A percentile compares a stretch with the other conserved stretches of the same genome.
These are phyloP conservation scores for Rhodeus uyekii DNA, from an alignment of 2,797 vertebrate species.

Conservation along the genomic window DNA sequence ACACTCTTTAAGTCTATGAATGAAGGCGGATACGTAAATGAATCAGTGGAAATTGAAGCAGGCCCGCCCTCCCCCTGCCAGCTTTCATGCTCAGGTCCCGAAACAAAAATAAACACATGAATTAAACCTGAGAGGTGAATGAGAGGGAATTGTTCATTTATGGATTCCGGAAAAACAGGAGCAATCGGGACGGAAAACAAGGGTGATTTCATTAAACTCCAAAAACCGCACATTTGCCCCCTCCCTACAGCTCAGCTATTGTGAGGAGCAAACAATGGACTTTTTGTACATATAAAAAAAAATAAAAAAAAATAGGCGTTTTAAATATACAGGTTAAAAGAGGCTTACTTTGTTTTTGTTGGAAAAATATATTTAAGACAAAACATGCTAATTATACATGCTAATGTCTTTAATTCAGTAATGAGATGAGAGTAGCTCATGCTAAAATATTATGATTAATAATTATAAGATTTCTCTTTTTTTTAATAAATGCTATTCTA, in stretches of 20 bases:
- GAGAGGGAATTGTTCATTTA: conserved; percentile 67
- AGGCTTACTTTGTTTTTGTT: not conserved
- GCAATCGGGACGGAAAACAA: conserved; percentile 67
- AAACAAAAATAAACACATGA: conserved; percentile 71
- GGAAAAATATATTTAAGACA: not conserved
- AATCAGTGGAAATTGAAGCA: conserved; percentile 66
- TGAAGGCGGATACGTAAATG: conserved; percentile 68
- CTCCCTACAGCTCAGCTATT: conserved; percentile 43
- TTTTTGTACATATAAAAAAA: conserved; percentile 7
- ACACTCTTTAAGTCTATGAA: conserved; percentile 59
- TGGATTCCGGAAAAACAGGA: conserved; percentile 65
- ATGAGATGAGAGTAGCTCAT: not conserved
- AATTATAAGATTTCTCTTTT: too few relatives aligned
- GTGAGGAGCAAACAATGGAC: conserved; percentile 28
- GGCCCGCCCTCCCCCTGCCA: conserved; percentile 47
- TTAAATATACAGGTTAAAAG: not conserved
- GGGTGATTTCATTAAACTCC: conserved; percentile 65
- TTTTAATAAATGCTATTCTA: too few relatives aligned
- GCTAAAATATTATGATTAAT: too few relatives aligned
- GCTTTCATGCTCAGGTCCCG: conserved; percentile 63
- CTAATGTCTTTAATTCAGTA: not conserved
- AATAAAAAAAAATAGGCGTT: too few relatives aligned
- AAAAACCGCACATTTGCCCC: conserved; percentile 56
- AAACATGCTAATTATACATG: not conserved
- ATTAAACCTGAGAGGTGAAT: conserved; percentile 69